These are phyloP conservation scores for Cnemophilus loriae DNA, from an alignment of 2,113 vertebrate species.

Conservation along the genomic window DNA sequence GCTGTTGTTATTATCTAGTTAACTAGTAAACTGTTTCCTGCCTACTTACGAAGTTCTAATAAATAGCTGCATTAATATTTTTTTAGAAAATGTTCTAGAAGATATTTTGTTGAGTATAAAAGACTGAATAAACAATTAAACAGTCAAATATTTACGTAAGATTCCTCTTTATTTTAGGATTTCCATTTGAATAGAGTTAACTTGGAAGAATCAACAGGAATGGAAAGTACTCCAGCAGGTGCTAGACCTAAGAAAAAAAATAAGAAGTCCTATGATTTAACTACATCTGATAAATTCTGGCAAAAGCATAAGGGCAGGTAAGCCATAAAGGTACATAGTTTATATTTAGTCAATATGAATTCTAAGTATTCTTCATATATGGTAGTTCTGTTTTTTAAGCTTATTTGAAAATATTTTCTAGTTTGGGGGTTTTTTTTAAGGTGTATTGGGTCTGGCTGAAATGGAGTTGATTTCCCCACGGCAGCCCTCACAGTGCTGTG, in stretches of 20 bases:
- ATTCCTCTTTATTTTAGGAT: conserved; percentile 75
- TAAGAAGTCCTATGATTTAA: conserved; percentile 93
- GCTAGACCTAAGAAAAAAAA: conserved; percentile 96
- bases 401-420: neutral
- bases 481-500: neutral
- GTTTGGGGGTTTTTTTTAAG: neutral
- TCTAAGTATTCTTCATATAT: neutral
- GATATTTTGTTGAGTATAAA: neutral
- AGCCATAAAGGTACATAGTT: conserved; percentile 7
- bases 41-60: neutral
- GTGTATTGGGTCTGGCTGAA: neutral
- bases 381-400: neutral
- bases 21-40: neutral
- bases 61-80: neutral
- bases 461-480: neutral
- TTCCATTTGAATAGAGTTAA: conserved; percentile 93
- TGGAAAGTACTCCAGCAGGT: conserved; percentile 85
- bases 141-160: neutral
- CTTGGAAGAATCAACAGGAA: conserved; percentile 85
- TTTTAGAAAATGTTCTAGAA: neutral
- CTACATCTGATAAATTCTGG: conserved; percentile 92
- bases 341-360: neutral
- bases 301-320: conserved; percentile 98
- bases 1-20: neutral
- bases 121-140: neutral